Conservation (phyloP, 35 echinoderm and acorn worm genomes). For the Antedon bifida region DNA sequence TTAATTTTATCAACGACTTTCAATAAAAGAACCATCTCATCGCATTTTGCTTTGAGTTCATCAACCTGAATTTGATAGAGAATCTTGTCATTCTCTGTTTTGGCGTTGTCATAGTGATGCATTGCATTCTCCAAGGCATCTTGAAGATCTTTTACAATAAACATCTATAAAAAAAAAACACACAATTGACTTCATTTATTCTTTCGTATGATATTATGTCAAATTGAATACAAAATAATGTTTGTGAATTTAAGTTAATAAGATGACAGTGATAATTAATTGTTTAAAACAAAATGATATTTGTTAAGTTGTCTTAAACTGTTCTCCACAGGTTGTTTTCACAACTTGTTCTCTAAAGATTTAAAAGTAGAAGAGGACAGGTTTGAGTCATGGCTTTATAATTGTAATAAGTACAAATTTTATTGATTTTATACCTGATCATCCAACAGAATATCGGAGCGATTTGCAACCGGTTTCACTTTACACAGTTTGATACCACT, state of each 20-base stretch:
- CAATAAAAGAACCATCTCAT: constrained; percentile 83
- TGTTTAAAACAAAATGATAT: too few relatives aligned
- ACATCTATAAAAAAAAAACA: constrained; percentile 30
- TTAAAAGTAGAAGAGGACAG: too few relatives aligned
- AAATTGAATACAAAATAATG: too few relatives aligned
- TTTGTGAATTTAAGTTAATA: too few relatives aligned
- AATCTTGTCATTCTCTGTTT: constrained; percentile 21
- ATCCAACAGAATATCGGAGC: constrained; percentile 84
- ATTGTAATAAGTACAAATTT: too few relatives aligned
- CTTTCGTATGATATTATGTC: too few relatives aligned
- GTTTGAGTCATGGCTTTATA: too few relatives aligned
- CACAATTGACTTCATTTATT: background rate
- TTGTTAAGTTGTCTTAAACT: too few relatives aligned
- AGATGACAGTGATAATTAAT: too few relatives aligned
- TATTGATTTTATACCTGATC: too few relatives aligned
- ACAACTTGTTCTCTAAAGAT: too few relatives aligned
- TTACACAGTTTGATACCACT: constrained; percentile 60
- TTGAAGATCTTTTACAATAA: constrained; percentile 45
- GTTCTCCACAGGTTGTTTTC: too few relatives aligned
- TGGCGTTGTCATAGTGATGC: constrained; percentile 19
- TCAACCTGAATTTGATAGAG: constrained; percentile 37
- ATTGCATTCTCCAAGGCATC: constrained; percentile 71
- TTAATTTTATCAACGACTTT: constrained; percentile 87
- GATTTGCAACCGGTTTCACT: constrained; percentile 47
- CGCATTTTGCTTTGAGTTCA: constrained; percentile 61